phyloP scores from a whole-genome alignment of 2,113 vertebrate species.

The Oreotragus oreotragus region DNA sequence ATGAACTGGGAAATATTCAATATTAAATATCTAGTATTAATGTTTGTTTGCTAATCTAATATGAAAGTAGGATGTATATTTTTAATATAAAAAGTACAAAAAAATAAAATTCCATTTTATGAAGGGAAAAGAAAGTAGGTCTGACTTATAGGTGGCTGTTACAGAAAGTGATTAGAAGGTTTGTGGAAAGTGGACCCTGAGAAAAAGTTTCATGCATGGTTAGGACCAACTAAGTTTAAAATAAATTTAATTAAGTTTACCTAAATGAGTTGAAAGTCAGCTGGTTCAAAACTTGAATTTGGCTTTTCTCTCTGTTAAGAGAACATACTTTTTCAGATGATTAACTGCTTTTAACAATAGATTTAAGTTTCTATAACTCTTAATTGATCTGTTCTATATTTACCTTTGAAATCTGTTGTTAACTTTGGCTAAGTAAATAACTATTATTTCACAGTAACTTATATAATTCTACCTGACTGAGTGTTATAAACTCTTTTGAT shows the following conservation, averaged over 20 bases:
- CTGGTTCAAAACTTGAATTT: neutral
- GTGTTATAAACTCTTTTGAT: neutral
- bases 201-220: neutral
- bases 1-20: neutral
- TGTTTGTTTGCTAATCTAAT: neutral
- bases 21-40: neutral
- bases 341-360: neutral
- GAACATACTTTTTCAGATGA: neutral
- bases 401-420: neutral
- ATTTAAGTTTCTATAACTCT: neutral
- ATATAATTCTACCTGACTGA: neutral
- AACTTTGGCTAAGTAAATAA: neutral
- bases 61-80: neutral
- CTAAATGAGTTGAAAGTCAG: neutral
- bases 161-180: neutral
- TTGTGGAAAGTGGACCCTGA: neutral
- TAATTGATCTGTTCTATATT: neutral
- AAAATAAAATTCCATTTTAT: neutral
- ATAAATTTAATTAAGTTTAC: neutral
- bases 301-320: neutral
- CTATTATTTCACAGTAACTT: neutral
- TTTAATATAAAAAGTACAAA: neutral
- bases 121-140: neutral
- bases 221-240: neutral
- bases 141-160: neutral